Evolutionary conservation across 2,113 vertebrate species (phyloP).

Genomic region (Heptranchias perlo): DNA sequence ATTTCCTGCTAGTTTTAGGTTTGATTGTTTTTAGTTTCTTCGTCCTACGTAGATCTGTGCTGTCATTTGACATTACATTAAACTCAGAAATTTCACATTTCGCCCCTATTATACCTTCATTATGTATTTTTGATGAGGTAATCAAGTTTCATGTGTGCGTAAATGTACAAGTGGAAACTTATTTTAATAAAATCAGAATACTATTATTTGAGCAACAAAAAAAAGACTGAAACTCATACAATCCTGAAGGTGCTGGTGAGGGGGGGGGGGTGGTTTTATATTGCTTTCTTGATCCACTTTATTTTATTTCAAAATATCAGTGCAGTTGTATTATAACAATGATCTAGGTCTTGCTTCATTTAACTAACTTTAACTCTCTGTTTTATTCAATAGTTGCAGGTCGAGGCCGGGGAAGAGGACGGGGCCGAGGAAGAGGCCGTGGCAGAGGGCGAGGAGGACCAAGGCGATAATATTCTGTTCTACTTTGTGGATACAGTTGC

Average conservation of each 20-base stretch:
- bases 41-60: background rate
- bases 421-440: conserved; percentile 81
- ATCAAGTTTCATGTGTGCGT: background rate
- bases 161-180: background rate
- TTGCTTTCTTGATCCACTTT: background rate
- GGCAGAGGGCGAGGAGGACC: conserved; percentile 90
- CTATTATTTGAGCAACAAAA: background rate
- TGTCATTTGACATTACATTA: background rate
- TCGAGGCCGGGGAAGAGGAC: conserved; percentile 72
- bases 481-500: conserved; percentile 34
- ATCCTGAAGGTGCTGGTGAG: background rate
- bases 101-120: background rate
- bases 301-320: background rate
- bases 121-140: too few relatives aligned
- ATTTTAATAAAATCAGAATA: background rate
- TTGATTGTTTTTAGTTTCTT: too few relatives aligned
- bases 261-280: too few relatives aligned
- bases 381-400: conserved; percentile 71
- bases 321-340: background rate
- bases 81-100: background rate
- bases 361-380: background rate
- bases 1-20: too few relatives aligned
- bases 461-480: conserved; percentile 67
- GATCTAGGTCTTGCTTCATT: background rate
- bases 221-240: background rate